Evolutionary conservation across 2,113 vertebrate species (phyloP).

Genomic region (Corythoichthys intestinalis): DNA sequence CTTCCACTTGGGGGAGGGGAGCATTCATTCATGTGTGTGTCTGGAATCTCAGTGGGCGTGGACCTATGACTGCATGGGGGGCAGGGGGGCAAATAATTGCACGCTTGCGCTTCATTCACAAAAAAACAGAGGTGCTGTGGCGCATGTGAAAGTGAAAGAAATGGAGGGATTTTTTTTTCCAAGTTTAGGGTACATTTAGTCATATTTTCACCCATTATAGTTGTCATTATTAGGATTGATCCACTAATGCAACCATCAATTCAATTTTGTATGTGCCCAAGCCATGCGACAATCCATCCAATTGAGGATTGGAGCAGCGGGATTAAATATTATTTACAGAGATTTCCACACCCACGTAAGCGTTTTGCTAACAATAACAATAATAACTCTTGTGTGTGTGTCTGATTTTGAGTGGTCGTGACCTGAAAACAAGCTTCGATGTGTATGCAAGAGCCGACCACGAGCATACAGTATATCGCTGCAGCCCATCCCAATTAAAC

Average conservation of each 20-base stretch:
- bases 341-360: conserved; percentile 64
- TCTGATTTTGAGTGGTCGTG: conserved; percentile 45
- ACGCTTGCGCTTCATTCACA: conserved; percentile 61
- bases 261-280: neutral
- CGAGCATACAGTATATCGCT: no score
- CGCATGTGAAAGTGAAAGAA: neutral
- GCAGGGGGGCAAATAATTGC: conserved; percentile 68
- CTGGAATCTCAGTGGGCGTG: conserved; percentile 15
- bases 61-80: conserved; percentile 44
- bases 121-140: conserved; percentile 40
- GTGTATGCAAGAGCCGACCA: conserved; percentile 13
- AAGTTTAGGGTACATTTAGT: no score
- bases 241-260: neutral
- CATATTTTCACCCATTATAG: no score
- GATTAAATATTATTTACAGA: conserved; percentile 70
- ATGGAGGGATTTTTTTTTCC: no score
- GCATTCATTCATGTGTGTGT: conserved; percentile 64
- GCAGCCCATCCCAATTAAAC: no score
- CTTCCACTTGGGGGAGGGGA: conserved; percentile 73
- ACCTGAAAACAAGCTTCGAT: conserved; percentile 49
- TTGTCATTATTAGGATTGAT: no score
- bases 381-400: conserved; percentile 42
- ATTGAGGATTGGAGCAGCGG: conserved; percentile 38
- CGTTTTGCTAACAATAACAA: conserved; percentile 43
- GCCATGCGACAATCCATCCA: neutral